Conservation (phyloP, 2,888 invertebrate species). For the Polylopha cassiicola region DNA sequence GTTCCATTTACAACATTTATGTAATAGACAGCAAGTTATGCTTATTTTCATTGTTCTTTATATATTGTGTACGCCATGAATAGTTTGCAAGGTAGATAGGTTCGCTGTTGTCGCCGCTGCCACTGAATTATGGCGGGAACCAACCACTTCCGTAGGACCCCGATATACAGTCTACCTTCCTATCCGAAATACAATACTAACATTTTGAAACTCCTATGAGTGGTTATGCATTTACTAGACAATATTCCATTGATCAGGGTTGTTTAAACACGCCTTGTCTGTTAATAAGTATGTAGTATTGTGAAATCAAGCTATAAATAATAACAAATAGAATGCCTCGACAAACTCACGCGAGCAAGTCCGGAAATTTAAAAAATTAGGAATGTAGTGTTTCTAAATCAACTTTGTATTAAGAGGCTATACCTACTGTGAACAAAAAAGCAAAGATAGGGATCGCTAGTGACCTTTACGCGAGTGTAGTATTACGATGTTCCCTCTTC, state of each 20-base stretch:
- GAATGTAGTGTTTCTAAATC: too few species aligned
- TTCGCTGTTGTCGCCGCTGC: slow-evolving; percentile 41
- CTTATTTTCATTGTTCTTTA: slow-evolving; percentile 12
- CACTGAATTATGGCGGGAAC: slow-evolving; percentile 56
- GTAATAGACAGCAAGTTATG: slow-evolving; percentile 4
- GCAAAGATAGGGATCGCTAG: slow-evolving; percentile 10
- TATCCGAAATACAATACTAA: slow-evolving; percentile 27
- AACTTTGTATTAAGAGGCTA: too few species aligned
- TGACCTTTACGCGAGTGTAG: slow-evolving; percentile 5
- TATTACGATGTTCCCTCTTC: slow-evolving; percentile 12
- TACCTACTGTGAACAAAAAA: slow-evolving; percentile 11
- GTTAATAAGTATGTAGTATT: too few species aligned
- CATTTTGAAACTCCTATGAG: slow-evolving; percentile 25
- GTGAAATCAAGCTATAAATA: too few species aligned
- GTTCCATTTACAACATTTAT: too few species aligned
- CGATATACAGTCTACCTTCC: slow-evolving; percentile 33
- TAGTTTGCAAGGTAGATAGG: slow-evolving; percentile 28
- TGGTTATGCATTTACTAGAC: too few species aligned
- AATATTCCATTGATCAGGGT: too few species aligned
- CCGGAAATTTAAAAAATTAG: too few species aligned
- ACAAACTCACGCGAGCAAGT: too few species aligned
- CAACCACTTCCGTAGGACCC: slow-evolving; percentile 47
- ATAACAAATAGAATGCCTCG: too few species aligned
- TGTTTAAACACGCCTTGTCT: too few species aligned
- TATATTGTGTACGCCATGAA: slow-evolving; percentile 13